A percentile compares a stretch with the other conserved stretches of the same genome.
Evolutionary conservation across 2,113 vertebrate genomes (phyloP).

Genomic region (Suncus etruscus): DNA sequence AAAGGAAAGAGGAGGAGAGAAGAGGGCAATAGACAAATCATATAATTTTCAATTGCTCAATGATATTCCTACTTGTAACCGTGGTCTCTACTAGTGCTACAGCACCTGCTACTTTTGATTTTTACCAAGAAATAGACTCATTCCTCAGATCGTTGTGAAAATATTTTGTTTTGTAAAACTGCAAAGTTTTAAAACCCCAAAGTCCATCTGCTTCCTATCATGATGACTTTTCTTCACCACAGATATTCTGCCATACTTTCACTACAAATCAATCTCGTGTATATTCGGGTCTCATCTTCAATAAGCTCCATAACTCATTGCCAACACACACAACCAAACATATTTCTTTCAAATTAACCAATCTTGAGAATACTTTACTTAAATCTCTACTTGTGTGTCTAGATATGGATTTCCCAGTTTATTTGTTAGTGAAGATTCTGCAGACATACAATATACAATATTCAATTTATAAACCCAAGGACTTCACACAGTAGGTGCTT

Average conservation of each 20-base stretch:
- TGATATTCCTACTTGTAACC: background rate
- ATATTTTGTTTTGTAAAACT: conserved; percentile 39
- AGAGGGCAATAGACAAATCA: too few species aligned
- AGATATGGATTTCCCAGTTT: background rate
- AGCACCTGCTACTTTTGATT: background rate
- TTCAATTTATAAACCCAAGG: background rate
- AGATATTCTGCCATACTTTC: background rate
- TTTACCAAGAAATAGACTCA: background rate
- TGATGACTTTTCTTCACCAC: background rate
- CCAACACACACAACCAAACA: too few species aligned
- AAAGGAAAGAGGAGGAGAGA: too few species aligned
- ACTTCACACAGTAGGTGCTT: background rate
- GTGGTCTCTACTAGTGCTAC: background rate
- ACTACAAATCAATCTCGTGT: background rate
- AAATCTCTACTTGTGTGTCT: background rate
- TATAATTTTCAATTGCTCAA: background rate
- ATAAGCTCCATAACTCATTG: background rate
- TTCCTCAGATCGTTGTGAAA: background rate
- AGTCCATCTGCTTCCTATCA: background rate
- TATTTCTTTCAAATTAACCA: background rate
- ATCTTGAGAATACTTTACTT: background rate
- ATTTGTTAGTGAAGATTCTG: background rate
- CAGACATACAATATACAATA: background rate
- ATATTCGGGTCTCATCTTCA: background rate
- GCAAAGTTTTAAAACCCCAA: background rate